Evolutionary conservation across 2,888 invertebrate genomes (phyloP), one percentile per base, ranked within the genome.

Genomic region (Drosophila greeni): DNA sequence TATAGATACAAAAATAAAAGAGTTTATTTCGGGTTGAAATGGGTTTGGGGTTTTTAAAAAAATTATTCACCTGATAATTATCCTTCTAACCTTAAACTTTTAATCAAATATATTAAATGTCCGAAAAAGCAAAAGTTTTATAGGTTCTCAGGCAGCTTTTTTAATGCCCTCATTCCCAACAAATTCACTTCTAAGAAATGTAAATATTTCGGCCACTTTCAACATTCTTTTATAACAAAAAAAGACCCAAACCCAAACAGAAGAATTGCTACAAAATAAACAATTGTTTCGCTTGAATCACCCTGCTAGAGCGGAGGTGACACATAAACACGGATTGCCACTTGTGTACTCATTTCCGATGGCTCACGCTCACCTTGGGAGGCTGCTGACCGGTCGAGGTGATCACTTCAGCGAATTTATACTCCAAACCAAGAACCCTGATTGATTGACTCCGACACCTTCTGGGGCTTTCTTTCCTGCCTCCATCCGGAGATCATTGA

Each of bases 311-410:
- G 24, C 42, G 54, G 11, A 54, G 51, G 59, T 77, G 83, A 72
- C 83, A 82, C 81, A 76, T 72, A 57, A 66, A 56, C 66, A 40
- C 64, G 58, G 47, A 42, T 54, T 43, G 62, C 48, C 54, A 55
- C 64, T 71, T 69, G 59, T 72, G 60, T 57, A 69, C 69, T 59
- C 59, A 74, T 82, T 79, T 79, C 82, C 82, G 79, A 72, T 70
- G 61, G 56, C 65, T 82, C 72, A 82, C 82, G 56, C 59, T 82
- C 72, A 82, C 79, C 79, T 79, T 79, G 79, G 72, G 37, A 49
- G 45, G 29, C 45, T 47, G 45, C 65, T 70, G 78, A 70, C 74
- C 84, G 75, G 73, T 55, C 55, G 18, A 34, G 31, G 49, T 66
- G 58, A 49, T 60, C 58, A 64, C 45, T 45, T 37, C n/a, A 55